A percentile compares a stretch with the other conserved stretches of the same genome.
phyloP scores from a whole-genome alignment of 2,888 invertebrate genomes.

The Petrophora chlorosata region DNA sequence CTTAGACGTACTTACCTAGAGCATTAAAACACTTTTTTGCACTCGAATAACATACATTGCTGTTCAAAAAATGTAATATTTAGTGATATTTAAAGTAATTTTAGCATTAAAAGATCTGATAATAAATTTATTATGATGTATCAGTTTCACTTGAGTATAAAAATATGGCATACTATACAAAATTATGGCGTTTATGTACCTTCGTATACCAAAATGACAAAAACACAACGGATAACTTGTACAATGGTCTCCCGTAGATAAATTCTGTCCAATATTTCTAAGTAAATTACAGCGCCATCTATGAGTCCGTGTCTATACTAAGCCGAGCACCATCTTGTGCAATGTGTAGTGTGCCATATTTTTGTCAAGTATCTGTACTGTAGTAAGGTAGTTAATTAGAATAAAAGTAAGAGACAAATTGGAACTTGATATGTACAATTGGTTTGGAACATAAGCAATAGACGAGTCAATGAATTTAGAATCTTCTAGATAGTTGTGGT shows the following conservation, averaged over 20 bases:
- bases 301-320: too few relatives aligned
- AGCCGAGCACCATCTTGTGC: too few relatives aligned
- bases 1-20: too few relatives aligned
- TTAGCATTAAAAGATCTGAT: neutral
- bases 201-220: too few relatives aligned
- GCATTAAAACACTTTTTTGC: too few relatives aligned
- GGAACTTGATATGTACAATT: constrained; percentile 9
- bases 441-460: constrained; percentile 17
- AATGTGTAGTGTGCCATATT: neutral
- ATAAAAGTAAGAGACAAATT: constrained; percentile 5
- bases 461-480: constrained; percentile 10
- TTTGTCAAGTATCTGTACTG: constrained; percentile 4
- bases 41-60: too few relatives aligned
- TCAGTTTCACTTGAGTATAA: neutral
- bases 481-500: neutral
- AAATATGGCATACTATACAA: neutral
- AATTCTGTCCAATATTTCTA: too few relatives aligned
- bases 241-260: too few relatives aligned
- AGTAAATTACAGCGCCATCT: too few relatives aligned
- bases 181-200: neutral
- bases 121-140: neutral
- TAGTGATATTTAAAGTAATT: neutral
- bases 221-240: too few relatives aligned
- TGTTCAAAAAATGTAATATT: too few relatives aligned
- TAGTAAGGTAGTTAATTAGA: constrained; percentile 2